A percentile compares a stretch with the other conserved stretches of the same genome.
Conservation (phyloP, 2,113 vertebrate genomes). For the Picathartes gymnocephalus region DNA sequence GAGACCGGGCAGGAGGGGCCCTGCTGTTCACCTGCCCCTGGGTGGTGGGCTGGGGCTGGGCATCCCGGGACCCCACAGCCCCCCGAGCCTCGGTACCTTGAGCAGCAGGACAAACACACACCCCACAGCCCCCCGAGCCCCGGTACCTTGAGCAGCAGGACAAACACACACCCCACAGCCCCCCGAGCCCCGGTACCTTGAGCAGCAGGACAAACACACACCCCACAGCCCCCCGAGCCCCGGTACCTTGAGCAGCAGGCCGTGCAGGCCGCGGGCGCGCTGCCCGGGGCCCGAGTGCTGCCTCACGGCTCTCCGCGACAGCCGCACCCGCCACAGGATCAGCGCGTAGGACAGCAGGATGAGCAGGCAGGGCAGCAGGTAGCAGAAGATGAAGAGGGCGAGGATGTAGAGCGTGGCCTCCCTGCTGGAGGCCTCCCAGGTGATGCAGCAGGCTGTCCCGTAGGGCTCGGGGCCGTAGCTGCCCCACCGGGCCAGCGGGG, state of each 20-base stretch:
- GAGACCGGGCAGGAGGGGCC: neutral
- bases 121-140: neutral
- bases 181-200: neutral
- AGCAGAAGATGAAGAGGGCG: slow-evolving; percentile 83
- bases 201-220: too few species aligned
- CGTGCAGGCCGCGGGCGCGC: slow-evolving; percentile 67
- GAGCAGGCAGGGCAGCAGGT: slow-evolving; percentile 79
- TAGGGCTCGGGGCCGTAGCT: slow-evolving; percentile 83
- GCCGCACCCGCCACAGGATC: slow-evolving; percentile 76
- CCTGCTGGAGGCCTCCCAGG: slow-evolving; percentile 72
- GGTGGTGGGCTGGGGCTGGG: neutral
- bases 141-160: neutral
- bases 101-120: neutral
- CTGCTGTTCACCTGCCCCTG: rapidly evolving
- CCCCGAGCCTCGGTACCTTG: neutral
- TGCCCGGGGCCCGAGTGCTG: slow-evolving; percentile 74
- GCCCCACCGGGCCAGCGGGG: slow-evolving; percentile 81
- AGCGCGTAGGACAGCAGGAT: slow-evolving; percentile 80
- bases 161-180: too few species aligned
- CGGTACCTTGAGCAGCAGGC: slow-evolving; percentile 43
- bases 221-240: neutral
- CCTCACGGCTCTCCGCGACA: slow-evolving; percentile 74
- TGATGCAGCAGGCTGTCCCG: slow-evolving; percentile 85
- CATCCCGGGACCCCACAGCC: rapidly evolving
- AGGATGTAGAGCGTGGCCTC: slow-evolving; percentile 79